A percentile compares a stretch with the other conserved stretches of the same genome.
These are phyloP conservation scores for Apamea crenata DNA, from an alignment of 2,888 invertebrate species.

Conservation along the genomic window DNA sequence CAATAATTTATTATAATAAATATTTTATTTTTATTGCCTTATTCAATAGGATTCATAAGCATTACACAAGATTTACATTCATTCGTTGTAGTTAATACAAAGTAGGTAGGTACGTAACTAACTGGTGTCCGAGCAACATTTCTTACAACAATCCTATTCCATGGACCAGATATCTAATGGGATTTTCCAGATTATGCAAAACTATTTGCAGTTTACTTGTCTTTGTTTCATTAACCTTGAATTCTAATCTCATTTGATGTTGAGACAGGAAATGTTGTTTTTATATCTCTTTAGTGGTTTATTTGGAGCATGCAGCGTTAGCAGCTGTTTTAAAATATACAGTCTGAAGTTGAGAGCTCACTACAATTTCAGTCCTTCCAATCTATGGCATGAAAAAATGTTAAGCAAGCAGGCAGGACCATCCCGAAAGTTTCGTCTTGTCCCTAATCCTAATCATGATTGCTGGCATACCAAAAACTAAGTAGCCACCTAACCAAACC, in stretches of 20 bases:
- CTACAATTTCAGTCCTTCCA: neutral
- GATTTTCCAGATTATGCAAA: constrained; percentile 67
- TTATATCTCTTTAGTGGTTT: constrained; percentile 25
- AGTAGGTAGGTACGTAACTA: constrained; percentile 25
- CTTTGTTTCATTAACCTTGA: constrained; percentile 64
- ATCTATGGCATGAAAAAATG: neutral
- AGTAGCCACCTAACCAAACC: neutral
- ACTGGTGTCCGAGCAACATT: constrained; percentile 47
- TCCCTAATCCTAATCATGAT: neutral
- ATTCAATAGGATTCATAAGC: constrained; percentile 59
- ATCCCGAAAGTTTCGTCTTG: neutral
- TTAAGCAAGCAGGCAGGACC: neutral
- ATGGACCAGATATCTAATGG: constrained; percentile 51
- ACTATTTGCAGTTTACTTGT: constrained; percentile 49
- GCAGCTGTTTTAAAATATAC: constrained; percentile 4
- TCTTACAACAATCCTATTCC: constrained; percentile 53
- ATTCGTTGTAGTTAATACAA: constrained; percentile 43
- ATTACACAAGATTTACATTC: constrained; percentile 59
- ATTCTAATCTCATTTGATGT: constrained; percentile 61
- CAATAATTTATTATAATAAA: constrained; percentile 55
- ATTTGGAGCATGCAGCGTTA: constrained; percentile 21
- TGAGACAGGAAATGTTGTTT: constrained; percentile 51
- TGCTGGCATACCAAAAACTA: neutral
- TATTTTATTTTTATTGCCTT: constrained; percentile 59
- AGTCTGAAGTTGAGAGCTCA: neutral